These are phyloP conservation scores for Imbricaverruca yamaguchii DNA, from an alignment of 2,888 invertebrate species.

Conservation along the genomic window DNA sequence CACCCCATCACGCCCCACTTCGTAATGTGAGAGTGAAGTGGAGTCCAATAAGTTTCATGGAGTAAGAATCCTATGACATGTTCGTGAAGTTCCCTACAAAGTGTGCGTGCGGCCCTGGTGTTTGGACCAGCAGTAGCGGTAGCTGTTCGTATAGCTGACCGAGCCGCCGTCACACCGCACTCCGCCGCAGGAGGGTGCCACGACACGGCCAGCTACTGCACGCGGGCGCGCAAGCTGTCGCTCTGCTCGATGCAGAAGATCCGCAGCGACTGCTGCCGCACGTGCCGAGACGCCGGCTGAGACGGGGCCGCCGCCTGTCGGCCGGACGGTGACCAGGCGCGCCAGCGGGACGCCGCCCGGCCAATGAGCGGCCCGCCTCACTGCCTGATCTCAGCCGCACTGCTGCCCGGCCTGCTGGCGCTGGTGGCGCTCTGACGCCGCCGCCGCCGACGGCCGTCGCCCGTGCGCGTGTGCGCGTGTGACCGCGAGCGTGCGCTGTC, in stretches of 20 bases:
- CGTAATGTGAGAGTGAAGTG: too few relatives aligned
- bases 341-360: not conserved
- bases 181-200: slow-evolving; percentile 53
- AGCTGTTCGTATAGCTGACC: too few relatives aligned
- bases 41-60: too few relatives aligned
- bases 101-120: too few relatives aligned
- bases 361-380: not conserved
- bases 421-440: not conserved
- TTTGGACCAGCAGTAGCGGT: too few relatives aligned
- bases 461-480: not conserved
- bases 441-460: too few relatives aligned
- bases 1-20: too few relatives aligned
- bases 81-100: too few relatives aligned
- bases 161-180: too few relatives aligned
- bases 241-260: slow-evolving; percentile 77
- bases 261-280: slow-evolving; percentile 77
- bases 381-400: not conserved
- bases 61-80: too few relatives aligned
- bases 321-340: not conserved
- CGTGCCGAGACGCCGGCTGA: slow-evolving; percentile 49
- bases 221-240: slow-evolving; percentile 77
- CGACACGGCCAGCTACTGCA: slow-evolving; percentile 75
- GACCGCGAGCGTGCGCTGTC: not conserved
- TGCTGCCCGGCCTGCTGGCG: not conserved
- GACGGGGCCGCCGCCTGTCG: not conserved